Conservation (phyloP, 2,113 vertebrate species). For the Crotalus tigris region DNA sequence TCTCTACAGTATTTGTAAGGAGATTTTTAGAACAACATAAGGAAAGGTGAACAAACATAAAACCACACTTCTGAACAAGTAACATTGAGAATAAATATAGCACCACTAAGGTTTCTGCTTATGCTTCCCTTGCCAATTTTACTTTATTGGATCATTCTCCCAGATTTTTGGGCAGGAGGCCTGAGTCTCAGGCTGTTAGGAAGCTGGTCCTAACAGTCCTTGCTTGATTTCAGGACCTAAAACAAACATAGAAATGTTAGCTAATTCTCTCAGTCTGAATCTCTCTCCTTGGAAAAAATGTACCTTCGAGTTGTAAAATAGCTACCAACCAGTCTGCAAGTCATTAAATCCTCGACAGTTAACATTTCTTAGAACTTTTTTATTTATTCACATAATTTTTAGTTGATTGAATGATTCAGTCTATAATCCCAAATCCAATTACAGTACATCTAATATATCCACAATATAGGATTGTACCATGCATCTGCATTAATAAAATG, state of each 20-base stretch:
- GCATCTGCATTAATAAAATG: neutral
- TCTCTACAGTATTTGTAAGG: neutral
- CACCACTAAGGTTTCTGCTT: neutral
- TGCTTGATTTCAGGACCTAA: neutral
- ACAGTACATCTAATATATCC: neutral
- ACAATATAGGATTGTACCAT: neutral
- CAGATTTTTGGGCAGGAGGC: neutral
- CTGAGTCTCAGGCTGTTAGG: neutral
- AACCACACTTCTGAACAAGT: neutral
- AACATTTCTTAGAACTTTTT: neutral
- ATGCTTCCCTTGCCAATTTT: neutral
- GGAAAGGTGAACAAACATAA: neutral
- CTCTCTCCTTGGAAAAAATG: neutral
- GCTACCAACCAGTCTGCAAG: neutral
- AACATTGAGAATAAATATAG: neutral
- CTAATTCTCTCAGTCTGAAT: neutral
- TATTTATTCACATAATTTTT: neutral
- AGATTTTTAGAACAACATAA: neutral
- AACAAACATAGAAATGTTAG: neutral
- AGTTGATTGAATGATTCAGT: neutral
- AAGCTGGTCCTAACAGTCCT: neutral
- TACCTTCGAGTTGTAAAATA: neutral
- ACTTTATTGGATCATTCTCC: neutral
- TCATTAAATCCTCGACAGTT: neutral
- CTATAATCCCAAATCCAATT: neutral